These are phyloP conservation scores for Pristiophorus japonicus DNA, from an alignment of 2,113 vertebrate species.

Conservation along the genomic window DNA sequence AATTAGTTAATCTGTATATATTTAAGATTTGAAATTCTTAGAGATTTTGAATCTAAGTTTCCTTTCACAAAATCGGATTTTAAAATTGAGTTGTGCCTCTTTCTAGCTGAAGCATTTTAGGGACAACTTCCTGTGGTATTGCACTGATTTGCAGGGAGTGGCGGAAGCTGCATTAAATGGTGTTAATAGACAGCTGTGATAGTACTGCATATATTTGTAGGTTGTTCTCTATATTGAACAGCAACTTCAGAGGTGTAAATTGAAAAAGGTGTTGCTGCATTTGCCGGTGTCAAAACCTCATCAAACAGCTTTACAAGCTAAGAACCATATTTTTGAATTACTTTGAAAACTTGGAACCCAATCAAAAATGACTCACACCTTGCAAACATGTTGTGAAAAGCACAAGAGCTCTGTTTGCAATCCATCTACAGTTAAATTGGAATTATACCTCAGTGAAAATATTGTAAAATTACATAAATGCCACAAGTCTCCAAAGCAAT, in stretches of 20 bases:
- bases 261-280: constrained; percentile 25
- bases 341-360: not conserved
- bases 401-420: not conserved
- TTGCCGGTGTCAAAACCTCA: not conserved
- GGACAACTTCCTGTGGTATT: not conserved
- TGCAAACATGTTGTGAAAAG: not conserved
- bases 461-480: not conserved
- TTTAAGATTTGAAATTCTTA: not conserved
- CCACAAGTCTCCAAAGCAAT: not conserved
- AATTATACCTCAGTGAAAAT: not conserved
- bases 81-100: not conserved
- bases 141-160: not conserved
- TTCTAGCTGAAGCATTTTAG: not conserved
- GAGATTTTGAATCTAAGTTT: not conserved
- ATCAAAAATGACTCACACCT: not conserved
- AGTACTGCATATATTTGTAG: not conserved
- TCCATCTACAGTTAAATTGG: not conserved
- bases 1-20: not conserved
- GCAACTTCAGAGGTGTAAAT: constrained; percentile 23
- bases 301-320: not conserved
- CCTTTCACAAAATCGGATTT: not conserved
- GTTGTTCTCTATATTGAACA: not conserved
- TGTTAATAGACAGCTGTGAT: not conserved
- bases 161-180: not conserved
- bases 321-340: not conserved